Evolutionary conservation across 2,888 invertebrate genomes (phyloP).

Genomic region (Drosophila anceps): DNA sequence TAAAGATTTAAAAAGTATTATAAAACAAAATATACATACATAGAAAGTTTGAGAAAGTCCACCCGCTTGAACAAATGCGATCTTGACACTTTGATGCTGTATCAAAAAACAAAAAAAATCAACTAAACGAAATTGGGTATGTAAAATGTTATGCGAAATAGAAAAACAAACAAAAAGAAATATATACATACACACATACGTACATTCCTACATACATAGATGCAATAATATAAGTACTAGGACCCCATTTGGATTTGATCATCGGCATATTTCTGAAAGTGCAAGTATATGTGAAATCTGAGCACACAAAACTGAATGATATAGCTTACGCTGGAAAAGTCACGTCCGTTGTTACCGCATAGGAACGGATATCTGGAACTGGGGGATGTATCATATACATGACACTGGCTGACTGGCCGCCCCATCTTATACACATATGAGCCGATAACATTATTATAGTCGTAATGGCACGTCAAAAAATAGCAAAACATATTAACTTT

Average conservation of each 20-base stretch:
- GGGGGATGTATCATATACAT: conserved; percentile 28
- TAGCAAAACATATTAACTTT: no score
- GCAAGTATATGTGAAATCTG: background rate
- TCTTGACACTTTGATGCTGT: background rate
- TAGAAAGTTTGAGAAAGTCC: background rate
- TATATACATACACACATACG: background rate
- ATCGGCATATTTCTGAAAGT: conserved; percentile 13
- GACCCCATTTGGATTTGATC: background rate
- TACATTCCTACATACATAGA: background rate
- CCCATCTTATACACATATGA: conserved; percentile 48
- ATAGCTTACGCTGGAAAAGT: background rate
- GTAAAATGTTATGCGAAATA: background rate
- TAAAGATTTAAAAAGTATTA: conserved; percentile 37
- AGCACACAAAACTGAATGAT: background rate
- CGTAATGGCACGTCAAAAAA: conserved; percentile 67
- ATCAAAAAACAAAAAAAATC: background rate
- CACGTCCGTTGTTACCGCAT: conserved; percentile 50
- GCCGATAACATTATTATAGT: conserved; percentile 36
- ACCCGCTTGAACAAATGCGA: background rate
- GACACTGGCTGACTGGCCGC: conserved; percentile 34
- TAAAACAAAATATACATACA: conserved; percentile 6
- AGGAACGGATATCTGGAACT: conserved; percentile 32
- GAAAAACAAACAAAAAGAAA: background rate
- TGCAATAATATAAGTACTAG: background rate
- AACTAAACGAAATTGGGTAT: background rate